A percentile compares a stretch with the other conserved stretches of the same genome.
phyloP scores from a whole-genome alignment of 92 coral and sea anemone genomes.

The Galaxea fascicularis region DNA sequence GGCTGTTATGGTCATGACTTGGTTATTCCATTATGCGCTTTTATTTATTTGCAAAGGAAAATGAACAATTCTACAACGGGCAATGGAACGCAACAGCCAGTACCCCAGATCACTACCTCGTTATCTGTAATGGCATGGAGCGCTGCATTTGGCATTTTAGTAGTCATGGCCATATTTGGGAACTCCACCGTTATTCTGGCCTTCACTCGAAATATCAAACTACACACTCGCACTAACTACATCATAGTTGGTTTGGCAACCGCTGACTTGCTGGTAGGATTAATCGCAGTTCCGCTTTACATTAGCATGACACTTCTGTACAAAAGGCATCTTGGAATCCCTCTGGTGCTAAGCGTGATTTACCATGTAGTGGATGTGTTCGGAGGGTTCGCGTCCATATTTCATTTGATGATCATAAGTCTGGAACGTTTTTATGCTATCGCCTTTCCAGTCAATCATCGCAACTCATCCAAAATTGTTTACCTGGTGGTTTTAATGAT shows the following conservation, averaged over 20 bases:
- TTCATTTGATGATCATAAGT: slow-evolving; percentile 73
- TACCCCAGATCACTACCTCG: not conserved
- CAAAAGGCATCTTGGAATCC: not conserved
- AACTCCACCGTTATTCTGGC: slow-evolving; percentile 74
- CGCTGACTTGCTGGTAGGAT: slow-evolving; percentile 76
- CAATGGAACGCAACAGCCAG: slow-evolving; percentile 12
- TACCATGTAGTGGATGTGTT: slow-evolving; percentile 72
- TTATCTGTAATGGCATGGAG: slow-evolving; percentile 72
- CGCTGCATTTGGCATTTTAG: slow-evolving; percentile 65
- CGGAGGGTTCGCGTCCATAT: slow-evolving; percentile 80
- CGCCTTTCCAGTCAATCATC: slow-evolving; percentile 73
- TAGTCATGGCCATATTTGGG: slow-evolving; percentile 80
- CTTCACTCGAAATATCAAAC: slow-evolving; percentile 62
- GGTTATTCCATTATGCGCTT: not conserved
- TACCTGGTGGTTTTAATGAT: slow-evolving; percentile 54
- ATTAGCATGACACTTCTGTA: slow-evolving; percentile 59
- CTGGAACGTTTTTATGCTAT: slow-evolving; percentile 80
- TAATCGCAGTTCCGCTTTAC: slow-evolving; percentile 75
- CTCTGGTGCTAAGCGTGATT: slow-evolving; percentile 14
- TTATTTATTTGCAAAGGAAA: not conserved
- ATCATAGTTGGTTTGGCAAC: slow-evolving; percentile 80
- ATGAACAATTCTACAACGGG: slow-evolving; percentile 44
- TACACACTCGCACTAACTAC: slow-evolving; percentile 80
- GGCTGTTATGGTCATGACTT: not conserved
- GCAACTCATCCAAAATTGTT: slow-evolving; percentile 72